Base-by-base conservation (phyloP, 2,888 invertebrate species). In the Orthosia incerta region DNA sequence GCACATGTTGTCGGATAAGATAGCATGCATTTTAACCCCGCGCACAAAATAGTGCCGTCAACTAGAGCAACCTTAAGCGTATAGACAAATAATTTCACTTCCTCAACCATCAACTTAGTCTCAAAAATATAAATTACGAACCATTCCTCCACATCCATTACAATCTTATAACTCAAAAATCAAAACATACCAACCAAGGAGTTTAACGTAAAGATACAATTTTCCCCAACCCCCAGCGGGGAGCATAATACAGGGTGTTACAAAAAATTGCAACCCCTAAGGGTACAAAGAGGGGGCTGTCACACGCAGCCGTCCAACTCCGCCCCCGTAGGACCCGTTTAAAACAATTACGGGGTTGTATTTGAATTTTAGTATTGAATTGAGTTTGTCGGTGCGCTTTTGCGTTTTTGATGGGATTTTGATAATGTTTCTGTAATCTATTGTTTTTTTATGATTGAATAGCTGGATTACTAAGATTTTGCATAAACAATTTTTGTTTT, bases 181-280 rank as follows among this genome's bases (percentile, higher is more conserved):
- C 82, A 80, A 70, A 83, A 71, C 79, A 71, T 74, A 79, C 81
- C 66, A 1, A 68, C 26, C 60, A 85, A 83, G 85, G 71, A 86
- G 66, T 65, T 77, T 65, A 11, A 60, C 73, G 71, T 60, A 71
- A 86, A 78, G 86, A 84, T 85, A 86, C 86, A 85, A 78, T 84
- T 76, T 67, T 64, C 78, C 80, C 80, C 65, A 59, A 75, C 82
- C 79, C 79, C 70, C 16, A 67, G 61, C 80, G 85, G 86, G 86
- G 86, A 77, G 86, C 51, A 74, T 23, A 61, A 84, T 71, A 74
- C 62, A 86, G 94, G 93, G 94, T 94, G 94, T 94, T 93, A 94
- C 94, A 94, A 95, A 95, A 95, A 95, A 94, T 90, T 90, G 91
- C 89, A 92, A 91, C 93, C 93, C 92, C 90, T 87, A 76, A 88